Conservation (phyloP, 2,113 vertebrate species). For the Climacteris rufus region DNA sequence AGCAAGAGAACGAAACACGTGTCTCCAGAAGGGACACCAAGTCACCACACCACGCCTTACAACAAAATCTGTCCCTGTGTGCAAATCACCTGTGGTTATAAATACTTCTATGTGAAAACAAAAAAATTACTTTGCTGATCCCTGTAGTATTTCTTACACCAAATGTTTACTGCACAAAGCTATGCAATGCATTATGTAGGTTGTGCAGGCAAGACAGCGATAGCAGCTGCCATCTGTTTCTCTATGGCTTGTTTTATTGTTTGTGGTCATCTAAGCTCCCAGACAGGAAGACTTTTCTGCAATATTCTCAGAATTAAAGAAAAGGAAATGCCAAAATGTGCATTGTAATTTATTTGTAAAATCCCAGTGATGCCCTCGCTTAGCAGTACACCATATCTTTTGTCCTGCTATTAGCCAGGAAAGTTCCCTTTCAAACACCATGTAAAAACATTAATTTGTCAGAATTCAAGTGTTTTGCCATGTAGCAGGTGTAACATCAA, state of each 20-base stretch:
- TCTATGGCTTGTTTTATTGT: background rate
- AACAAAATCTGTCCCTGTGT: background rate
- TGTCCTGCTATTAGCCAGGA: background rate
- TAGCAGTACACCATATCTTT: background rate
- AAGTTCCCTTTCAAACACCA: background rate
- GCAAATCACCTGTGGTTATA: background rate
- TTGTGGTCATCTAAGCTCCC: background rate
- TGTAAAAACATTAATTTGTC: background rate
- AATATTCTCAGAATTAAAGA: background rate
- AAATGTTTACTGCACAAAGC: background rate
- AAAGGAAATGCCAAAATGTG: background rate
- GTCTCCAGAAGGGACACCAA: background rate
- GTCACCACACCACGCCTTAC: background rate
- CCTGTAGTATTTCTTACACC: background rate
- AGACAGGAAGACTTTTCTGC: background rate
- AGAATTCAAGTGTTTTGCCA: background rate
- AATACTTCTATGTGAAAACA: background rate
- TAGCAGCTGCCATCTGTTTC: background rate
- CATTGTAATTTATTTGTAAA: background rate
- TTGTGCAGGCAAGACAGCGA: background rate
- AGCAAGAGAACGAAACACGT: background rate
- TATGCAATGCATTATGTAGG: background rate
- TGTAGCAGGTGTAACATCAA: background rate
- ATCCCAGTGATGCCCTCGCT: background rate
- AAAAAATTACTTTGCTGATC: background rate